Evolutionary conservation across 2,113 vertebrate species (phyloP), one percentile per base, ranked within the genome.

Genomic region (Xenopus laevis): DNA sequence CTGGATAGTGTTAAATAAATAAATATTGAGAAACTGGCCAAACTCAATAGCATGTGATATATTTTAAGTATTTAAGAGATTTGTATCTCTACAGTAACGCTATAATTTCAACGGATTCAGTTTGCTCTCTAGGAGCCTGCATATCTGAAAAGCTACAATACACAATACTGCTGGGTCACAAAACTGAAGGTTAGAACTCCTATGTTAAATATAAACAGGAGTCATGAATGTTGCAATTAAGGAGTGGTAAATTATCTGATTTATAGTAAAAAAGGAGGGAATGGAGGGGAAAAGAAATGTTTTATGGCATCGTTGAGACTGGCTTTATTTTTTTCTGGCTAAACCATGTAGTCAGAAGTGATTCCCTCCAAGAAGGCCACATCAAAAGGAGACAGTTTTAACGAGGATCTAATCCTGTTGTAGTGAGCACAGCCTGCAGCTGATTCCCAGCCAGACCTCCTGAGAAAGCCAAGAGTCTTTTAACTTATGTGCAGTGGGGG

Each of bases 361-460:
- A 81, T 86, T 83, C 74, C 0, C 78, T 83, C 77, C 12, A 16
- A 83, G 33, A 1, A 83, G 79, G 67, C 72, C 72, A 84, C 82
- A 86, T 86, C 83, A 88, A 87, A 88, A 87, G 86, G 79, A 85
- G 84, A 86, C 84, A 79, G 79, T 71, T 88, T 88, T 87, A 85
- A 86, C 81, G 79, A 87, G 85, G 82, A 83, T 78, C 79, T 88
- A 88, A 88, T 88, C 84, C 84, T 79, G 83, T 82, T 84, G 84
- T 80, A 85, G 83, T 82, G 81, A 87, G 86, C 83, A 86, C 83
- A 83, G 84, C 80, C 86, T 83, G 80, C 81, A 86, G 83, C 82
- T 81, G 80, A 84, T 87, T 86, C 85, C 85, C 83, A 85, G 84
- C 85, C 82, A 84, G 47, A 75, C 77, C 77, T 59, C 70, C 77